Conservation (phyloP, 2,888 invertebrate species). For the Elmis aenea region DNA sequence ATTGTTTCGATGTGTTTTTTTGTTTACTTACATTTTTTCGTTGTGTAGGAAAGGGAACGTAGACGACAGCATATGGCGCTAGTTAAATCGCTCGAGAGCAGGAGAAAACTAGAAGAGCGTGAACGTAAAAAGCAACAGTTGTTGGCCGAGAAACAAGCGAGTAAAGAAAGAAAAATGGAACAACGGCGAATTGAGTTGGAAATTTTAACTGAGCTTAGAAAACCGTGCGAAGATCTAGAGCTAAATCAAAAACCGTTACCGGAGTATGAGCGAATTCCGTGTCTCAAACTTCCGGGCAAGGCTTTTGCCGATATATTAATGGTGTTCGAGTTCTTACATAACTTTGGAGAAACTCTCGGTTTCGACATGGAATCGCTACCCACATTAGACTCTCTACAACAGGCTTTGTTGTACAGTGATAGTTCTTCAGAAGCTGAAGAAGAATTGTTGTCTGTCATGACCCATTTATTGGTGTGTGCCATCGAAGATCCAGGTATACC, state of each 20-base stretch:
- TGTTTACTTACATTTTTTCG: not conserved
- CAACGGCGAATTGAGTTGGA: slow-evolving; percentile 63
- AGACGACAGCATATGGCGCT: slow-evolving; percentile 86
- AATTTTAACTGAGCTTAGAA: slow-evolving; percentile 65
- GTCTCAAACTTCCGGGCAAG: slow-evolving; percentile 65
- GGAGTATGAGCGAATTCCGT: slow-evolving; percentile 66
- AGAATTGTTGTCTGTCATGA: slow-evolving; percentile 81
- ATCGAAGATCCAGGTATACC: slow-evolving; percentile 92
- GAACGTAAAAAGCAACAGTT: slow-evolving; percentile 72
- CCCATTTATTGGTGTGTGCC: slow-evolving; percentile 84
- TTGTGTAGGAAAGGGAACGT: slow-evolving; percentile 73
- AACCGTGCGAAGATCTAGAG: slow-evolving; percentile 89
- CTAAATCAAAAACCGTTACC: slow-evolving; percentile 72
- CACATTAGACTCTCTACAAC: slow-evolving; percentile 79
- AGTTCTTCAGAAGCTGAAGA: slow-evolving; percentile 79
- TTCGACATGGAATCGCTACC: slow-evolving; percentile 88
- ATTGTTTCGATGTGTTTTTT: too few relatives aligned
- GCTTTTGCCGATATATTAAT: slow-evolving; percentile 90
- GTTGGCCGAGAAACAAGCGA: slow-evolving; percentile 77
- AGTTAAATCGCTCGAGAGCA: slow-evolving; percentile 79
- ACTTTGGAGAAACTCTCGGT: slow-evolving; percentile 91
- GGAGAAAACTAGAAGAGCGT: slow-evolving; percentile 82
- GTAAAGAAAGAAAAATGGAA: slow-evolving; percentile 79
- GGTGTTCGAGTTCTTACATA: slow-evolving; percentile 95
- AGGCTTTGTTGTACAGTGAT: slow-evolving; percentile 66